Evolutionary conservation across 2,888 invertebrate species (phyloP), one percentile per base, ranked within the genome.

Genomic region (Synanthedon tipuliformis): DNA sequence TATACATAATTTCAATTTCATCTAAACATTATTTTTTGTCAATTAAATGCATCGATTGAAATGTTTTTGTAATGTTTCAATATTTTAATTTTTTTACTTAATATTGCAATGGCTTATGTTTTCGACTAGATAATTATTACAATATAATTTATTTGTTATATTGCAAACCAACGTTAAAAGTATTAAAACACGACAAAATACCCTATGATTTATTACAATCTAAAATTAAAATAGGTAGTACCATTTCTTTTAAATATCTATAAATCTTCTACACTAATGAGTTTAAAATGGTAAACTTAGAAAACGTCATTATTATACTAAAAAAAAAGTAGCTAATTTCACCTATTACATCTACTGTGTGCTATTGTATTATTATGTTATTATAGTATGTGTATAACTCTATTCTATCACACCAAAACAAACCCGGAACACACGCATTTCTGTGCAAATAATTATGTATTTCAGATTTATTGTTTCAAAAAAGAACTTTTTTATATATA

Each of bases 31-130:
- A 23, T 23, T 23, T 23, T 23, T 15, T 48, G 5, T 27, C 59
- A 64, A 65, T 62, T 55, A 54, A 53, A 51, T 56, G 53, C 52
- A 49, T 54, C 56, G 58, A 61, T 58, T 58, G 59, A 58, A 57
- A 59, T 61, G 55, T 62, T 59, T 62, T 59, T 64, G 65, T 61
- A n/a, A 13, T 60, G 57, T 58, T 57, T 56, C 55, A 54, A 59
- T 57, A 56, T 56, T 53, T 55, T 58, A 57, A 52, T 54, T 59
- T 48, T 23, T 72, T 74, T 71, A 72, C 73, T 73, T 69, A 69
- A 76, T 83, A 85, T 84, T 87, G 84, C 83, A 84, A 87, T 87
- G 86, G 87, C 87, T 81, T 78, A 78, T 78, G 78, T 75, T 82
- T 83, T 71, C 85, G 87, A 87, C 87, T 87, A 87, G 87, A 87